Conservation (phyloP, 2,797 vertebrate genomes). For the Psittacula derbiana region DNA sequence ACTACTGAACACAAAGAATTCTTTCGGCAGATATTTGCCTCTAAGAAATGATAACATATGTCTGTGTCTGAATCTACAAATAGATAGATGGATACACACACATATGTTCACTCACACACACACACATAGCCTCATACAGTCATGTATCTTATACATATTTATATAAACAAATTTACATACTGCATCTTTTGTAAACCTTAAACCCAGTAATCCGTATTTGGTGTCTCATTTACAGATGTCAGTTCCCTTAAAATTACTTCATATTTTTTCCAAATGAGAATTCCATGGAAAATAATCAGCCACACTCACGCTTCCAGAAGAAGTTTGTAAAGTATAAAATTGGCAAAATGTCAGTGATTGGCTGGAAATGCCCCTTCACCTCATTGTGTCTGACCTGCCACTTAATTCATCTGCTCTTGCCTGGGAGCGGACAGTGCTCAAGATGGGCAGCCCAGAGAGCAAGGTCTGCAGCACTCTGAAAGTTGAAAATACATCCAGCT, state of each 20-base stretch:
- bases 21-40: conserved; percentile 58
- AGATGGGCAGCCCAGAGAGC: conserved; percentile 69
- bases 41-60: conserved; percentile 62
- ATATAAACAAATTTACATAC: conserved; percentile 68
- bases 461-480: conserved; percentile 46
- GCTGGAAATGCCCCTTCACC: conserved; percentile 77
- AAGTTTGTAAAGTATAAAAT: conserved; percentile 68
- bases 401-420: conserved; percentile 77
- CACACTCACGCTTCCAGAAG: background rate
- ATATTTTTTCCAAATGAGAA: background rate
- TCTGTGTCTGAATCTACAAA: conserved; percentile 65
- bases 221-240: background rate
- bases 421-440: conserved; percentile 67
- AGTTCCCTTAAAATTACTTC: background rate
- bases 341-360: conserved; percentile 62
- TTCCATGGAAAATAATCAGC: background rate
- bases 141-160: conserved; percentile 65
- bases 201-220: background rate
- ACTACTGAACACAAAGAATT: conserved; percentile 48
- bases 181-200: background rate
- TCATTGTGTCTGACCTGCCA: conserved; percentile 76
- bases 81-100: conserved; percentile 55
- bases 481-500: background rate
- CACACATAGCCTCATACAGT: conserved; percentile 45
- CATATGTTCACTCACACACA: conserved; percentile 60